These are phyloP conservation scores for Silurus aristotelis DNA, from an alignment of 2,797 vertebrate species.

Conservation along the genomic window DNA sequence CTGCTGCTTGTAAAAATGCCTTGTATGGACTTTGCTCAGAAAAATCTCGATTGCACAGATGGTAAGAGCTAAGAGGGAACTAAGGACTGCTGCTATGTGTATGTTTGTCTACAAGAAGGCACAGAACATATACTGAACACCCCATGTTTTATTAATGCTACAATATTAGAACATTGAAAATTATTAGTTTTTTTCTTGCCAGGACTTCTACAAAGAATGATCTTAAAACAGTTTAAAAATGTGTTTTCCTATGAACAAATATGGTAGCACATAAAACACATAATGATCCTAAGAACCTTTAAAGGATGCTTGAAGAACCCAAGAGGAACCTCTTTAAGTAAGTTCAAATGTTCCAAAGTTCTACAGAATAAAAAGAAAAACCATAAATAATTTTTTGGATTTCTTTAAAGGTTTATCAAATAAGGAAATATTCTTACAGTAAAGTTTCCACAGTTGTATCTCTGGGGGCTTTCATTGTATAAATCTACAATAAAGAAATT, in stretches of 20 bases:
- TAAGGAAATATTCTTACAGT: neutral
- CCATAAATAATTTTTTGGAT: neutral
- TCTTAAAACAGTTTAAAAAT: neutral
- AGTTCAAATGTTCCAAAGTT: neutral
- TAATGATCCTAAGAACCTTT: neutral
- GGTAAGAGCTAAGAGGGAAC: constrained; percentile 36
- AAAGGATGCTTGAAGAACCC: no score
- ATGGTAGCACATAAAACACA: no score
- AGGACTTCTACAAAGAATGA: no score
- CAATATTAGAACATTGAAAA: neutral
- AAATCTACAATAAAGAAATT: neutral
- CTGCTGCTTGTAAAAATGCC: constrained; percentile 52
- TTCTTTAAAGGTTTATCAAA: neutral
- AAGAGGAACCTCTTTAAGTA: no score
- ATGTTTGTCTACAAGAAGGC: neutral
- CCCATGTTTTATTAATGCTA: constrained; percentile 30
- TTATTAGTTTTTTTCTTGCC: neutral
- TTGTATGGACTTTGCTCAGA: constrained; percentile 37
- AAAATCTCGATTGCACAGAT: constrained; percentile 46
- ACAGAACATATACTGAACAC: constrained; percentile 7
- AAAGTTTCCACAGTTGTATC: neutral
- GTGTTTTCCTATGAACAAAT: no score
- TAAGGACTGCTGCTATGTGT: constrained; percentile 12
- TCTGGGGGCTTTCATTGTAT: neutral
- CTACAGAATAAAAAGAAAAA: neutral